Percentiles rank a stretch among this genome's conserved stretches.
phyloP scores from a whole-genome alignment of 1,140 invertebrate genomes.

The Diabrotica undecimpunctata region DNA sequence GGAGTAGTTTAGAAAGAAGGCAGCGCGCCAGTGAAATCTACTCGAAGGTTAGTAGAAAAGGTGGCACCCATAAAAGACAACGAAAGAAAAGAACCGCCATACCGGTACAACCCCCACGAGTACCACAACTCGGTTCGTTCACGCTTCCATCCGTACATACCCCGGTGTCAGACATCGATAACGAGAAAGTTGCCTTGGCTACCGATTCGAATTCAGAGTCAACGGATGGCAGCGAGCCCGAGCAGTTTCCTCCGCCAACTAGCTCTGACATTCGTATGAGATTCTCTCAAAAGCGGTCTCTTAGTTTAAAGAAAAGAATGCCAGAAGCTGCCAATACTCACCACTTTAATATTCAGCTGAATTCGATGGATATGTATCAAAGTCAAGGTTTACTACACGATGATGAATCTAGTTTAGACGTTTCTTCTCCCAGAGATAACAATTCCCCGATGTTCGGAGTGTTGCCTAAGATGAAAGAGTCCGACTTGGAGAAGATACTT shows the following conservation, averaged over 20 bases:
- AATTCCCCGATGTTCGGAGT: slow-evolving; percentile 67
- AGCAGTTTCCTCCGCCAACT: slow-evolving; percentile 38
- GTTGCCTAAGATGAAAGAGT: slow-evolving; percentile 60
- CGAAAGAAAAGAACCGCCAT: slow-evolving; percentile 73
- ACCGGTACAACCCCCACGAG: slow-evolving; percentile 80
- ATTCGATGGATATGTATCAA: slow-evolving; percentile 43
- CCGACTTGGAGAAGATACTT: slow-evolving; percentile 58
- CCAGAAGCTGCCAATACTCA: slow-evolving; percentile 44
- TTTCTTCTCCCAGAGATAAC: slow-evolving; percentile 64
- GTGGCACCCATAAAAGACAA: slow-evolving; percentile 72
- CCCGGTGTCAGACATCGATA: slow-evolving; percentile 45
- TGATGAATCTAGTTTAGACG: slow-evolving; percentile 65
- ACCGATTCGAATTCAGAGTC: slow-evolving; percentile 53
- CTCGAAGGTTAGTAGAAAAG: slow-evolving; percentile 65
- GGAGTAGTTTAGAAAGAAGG: slow-evolving; percentile 73
- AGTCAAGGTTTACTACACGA: slow-evolving; percentile 54
- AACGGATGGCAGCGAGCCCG: slow-evolving; percentile 52
- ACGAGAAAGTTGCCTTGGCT: slow-evolving; percentile 44
- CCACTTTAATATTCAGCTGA: slow-evolving; percentile 43
- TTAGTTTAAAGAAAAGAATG: slow-evolving; percentile 46
- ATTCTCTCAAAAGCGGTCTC: slow-evolving; percentile 45
- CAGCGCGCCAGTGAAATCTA: slow-evolving; percentile 62
- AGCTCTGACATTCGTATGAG: slow-evolving; percentile 35
- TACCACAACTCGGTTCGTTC: slow-evolving; percentile 63
- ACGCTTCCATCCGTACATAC: slow-evolving; percentile 53